Evolutionary conservation across 2,797 vertebrate species (phyloP).

Genomic region (Alexandromys oeconomus): DNA sequence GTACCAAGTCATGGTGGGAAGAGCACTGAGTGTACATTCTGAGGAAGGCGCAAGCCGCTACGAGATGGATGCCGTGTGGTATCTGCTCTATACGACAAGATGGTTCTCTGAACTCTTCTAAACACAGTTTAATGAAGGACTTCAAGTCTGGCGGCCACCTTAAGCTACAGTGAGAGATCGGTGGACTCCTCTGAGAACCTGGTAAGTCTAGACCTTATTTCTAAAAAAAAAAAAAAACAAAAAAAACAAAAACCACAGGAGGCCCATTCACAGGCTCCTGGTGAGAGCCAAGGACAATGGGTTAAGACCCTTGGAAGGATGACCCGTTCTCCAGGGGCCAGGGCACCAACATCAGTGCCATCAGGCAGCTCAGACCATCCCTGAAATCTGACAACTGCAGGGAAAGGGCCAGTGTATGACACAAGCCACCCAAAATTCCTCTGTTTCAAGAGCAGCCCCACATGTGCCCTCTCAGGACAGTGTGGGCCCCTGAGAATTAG

Average conservation of each 20-base stretch:
- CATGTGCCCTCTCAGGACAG: neutral
- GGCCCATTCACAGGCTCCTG: fast-evolving
- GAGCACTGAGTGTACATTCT: fast-evolving
- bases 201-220: neutral
- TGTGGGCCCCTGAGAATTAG: neutral
- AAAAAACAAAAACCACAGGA: neutral
- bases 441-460: neutral
- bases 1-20: fast-evolving
- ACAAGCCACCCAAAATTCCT: no score
- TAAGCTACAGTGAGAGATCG: neutral
- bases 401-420: neutral
- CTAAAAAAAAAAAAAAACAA: neutral
- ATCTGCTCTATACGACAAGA: neutral
- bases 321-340: neutral
- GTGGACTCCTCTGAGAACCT: neutral
- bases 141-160: neutral
- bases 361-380: no score
- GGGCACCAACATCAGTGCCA: neutral
- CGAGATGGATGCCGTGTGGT: no score
- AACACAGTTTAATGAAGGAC: neutral
- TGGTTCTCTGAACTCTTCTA: neutral
- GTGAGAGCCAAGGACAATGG: neutral
- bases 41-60: neutral
- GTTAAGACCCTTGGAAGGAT: neutral
- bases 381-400: neutral